These are phyloP conservation scores for Delia radicum DNA, from an alignment of 1,140 invertebrate species.

Conservation along the genomic window DNA sequence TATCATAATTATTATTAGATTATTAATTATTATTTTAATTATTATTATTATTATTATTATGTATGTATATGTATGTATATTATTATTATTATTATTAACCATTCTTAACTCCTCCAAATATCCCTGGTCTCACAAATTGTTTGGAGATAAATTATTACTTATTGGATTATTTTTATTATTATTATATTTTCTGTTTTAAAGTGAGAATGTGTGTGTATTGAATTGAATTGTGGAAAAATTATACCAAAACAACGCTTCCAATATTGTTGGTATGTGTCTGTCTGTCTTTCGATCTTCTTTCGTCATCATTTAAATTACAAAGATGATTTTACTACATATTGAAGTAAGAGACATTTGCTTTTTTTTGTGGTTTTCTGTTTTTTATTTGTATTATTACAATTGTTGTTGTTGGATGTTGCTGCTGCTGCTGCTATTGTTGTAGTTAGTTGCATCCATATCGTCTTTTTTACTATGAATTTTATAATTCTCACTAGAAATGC, in stretches of 20 bases:
- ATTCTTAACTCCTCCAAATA: conserved; percentile 2
- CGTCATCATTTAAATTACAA: not conserved
- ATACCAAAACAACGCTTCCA: not conserved
- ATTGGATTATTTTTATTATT: not conserved
- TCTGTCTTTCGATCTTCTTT: not conserved
- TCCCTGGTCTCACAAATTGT: not conserved
- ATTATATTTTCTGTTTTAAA: not conserved
- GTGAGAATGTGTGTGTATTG: too few relatives aligned
- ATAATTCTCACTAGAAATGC: conserved; percentile 31
- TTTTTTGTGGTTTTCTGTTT: too few relatives aligned
- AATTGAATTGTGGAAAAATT: too few relatives aligned
- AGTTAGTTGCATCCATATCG: conserved; percentile 9
- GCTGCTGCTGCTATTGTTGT: not conserved
- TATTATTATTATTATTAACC: too few relatives aligned
- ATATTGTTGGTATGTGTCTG: too few relatives aligned
- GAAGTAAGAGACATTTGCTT: conserved; percentile 11
- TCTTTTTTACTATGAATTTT: conserved; percentile 8
- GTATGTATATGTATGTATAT: conserved; percentile 20
- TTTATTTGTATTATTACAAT: conserved; percentile 19
- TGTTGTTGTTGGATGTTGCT: conserved; percentile 9
- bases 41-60: not conserved
- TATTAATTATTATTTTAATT: conserved; percentile 16
- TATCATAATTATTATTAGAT: conserved; percentile 13
- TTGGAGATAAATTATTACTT: not conserved
- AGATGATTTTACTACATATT: conserved; percentile 14